A percentile compares a stretch with the other conserved stretches of the same genome.
Conservation (phyloP, 2,797 vertebrate species). For the Kryptopterus vitreolus region DNA sequence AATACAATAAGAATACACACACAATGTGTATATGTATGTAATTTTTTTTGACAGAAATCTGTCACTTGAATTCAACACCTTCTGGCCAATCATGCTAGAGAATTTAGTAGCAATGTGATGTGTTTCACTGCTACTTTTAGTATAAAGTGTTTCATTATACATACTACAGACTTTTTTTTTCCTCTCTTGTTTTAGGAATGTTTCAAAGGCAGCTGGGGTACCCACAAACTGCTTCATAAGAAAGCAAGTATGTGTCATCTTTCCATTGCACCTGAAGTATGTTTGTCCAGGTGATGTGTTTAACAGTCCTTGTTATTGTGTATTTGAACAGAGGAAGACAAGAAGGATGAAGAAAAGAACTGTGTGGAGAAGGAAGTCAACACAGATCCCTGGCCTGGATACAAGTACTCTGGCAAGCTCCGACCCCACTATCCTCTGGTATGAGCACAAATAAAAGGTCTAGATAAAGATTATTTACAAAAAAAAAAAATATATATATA, state of each 20-base stretch:
- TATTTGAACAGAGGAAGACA: constrained; percentile 84
- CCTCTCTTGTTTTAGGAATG: constrained; percentile 85
- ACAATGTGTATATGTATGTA: no score
- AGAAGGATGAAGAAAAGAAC: constrained; percentile 86
- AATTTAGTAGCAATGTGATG: neutral
- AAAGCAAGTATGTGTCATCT: constrained; percentile 92
- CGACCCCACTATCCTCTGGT: constrained; percentile 96
- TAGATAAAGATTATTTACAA: no score
- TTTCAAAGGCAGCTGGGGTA: constrained; percentile 98
- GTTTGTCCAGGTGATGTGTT: constrained; percentile 20
- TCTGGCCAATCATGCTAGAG: neutral
- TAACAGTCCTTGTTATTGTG: constrained; percentile 35
- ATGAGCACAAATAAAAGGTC: constrained; percentile 50
- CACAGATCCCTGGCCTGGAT: constrained; percentile 96
- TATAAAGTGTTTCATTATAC: neutral
- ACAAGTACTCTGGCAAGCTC: constrained; percentile 94
- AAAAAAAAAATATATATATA: neutral
- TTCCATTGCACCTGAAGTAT: neutral
- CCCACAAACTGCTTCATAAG: constrained; percentile 96
- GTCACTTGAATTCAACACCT: neutral
- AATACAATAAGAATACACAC: no score
- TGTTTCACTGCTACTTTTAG: neutral
- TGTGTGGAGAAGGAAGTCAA: constrained; percentile 87
- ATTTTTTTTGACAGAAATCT: neutral
- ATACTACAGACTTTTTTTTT: neutral